phyloP scores from a whole-genome alignment of 2,888 invertebrate species.

The Peribatodes rhomboidaria region DNA sequence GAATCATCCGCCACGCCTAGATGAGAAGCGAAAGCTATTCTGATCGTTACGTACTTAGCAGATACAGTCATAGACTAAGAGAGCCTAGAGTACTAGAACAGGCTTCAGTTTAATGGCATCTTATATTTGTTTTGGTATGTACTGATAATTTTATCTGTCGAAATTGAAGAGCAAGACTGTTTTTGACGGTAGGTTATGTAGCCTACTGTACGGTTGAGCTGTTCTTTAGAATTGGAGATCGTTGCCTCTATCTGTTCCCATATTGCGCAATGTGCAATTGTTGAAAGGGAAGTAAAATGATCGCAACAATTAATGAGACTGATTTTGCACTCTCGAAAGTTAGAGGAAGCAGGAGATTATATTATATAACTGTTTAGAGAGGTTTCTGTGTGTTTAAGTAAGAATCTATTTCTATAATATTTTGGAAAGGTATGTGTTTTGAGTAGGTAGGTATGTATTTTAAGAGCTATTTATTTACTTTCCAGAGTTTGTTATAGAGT shows the following conservation, averaged over 20 bases:
- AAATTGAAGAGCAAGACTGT: neutral
- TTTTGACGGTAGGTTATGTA: neutral
- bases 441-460: no score
- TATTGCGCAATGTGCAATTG: constrained; percentile 42
- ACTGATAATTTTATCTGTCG: neutral
- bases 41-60: constrained; percentile 29
- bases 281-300: constrained; percentile 32
- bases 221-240: constrained; percentile 12
- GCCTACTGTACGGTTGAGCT: neutral
- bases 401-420: neutral
- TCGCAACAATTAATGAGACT: constrained; percentile 19
- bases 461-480: neutral
- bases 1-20: constrained; percentile 59
- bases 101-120: no score
- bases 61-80: constrained; percentile 27
- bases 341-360: constrained; percentile 19
- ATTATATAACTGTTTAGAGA: constrained; percentile 9
- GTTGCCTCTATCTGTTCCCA: constrained; percentile 31
- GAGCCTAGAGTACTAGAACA: constrained; percentile 19
- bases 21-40: constrained; percentile 73
- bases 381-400: neutral
- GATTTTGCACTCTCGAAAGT: constrained; percentile 27
- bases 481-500: no score
- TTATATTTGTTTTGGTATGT: no score
- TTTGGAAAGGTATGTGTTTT: no score